phyloP scores from a whole-genome alignment of 2,797 vertebrate species.

The Ciconia nigra region DNA sequence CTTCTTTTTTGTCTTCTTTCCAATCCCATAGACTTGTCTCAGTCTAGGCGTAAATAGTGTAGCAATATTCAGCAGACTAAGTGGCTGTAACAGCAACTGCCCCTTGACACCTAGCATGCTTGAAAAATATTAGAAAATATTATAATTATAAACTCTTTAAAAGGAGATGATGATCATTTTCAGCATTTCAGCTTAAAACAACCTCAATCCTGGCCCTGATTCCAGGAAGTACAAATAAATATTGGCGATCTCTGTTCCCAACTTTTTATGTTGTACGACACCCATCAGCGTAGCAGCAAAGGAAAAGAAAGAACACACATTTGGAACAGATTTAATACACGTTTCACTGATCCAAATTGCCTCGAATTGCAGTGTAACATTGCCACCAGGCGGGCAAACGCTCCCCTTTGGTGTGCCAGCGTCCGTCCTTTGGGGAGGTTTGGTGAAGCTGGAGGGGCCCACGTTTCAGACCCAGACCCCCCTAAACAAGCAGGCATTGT shows the following conservation, averaged over 20 bases:
- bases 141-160: not conserved
- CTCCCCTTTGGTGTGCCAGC: not conserved
- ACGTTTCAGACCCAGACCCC: too few species aligned
- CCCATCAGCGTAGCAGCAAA: fast-evolving
- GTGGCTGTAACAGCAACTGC: not conserved
- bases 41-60: not conserved
- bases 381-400: constrained; percentile 48
- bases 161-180: not conserved
- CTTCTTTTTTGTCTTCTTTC: not conserved
- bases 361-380: not conserved
- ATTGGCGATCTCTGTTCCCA: fast-evolving
- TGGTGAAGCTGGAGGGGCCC: not conserved
- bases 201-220: too few species aligned
- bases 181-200: not conserved
- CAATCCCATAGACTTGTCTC: not conserved
- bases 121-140: not conserved
- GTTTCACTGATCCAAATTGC: fast-evolving
- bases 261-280: fast-evolving
- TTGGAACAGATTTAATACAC: fast-evolving
- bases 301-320: fast-evolving
- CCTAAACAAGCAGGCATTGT: not conserved
- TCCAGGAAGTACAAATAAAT: not conserved
- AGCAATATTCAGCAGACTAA: not conserved
- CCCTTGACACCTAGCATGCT: not conserved
- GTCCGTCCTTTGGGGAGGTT: not conserved